Evolutionary conservation across 1,140 invertebrate species (phyloP), one percentile per base, ranked within the genome.

Genomic region (Bombus picipes): DNA sequence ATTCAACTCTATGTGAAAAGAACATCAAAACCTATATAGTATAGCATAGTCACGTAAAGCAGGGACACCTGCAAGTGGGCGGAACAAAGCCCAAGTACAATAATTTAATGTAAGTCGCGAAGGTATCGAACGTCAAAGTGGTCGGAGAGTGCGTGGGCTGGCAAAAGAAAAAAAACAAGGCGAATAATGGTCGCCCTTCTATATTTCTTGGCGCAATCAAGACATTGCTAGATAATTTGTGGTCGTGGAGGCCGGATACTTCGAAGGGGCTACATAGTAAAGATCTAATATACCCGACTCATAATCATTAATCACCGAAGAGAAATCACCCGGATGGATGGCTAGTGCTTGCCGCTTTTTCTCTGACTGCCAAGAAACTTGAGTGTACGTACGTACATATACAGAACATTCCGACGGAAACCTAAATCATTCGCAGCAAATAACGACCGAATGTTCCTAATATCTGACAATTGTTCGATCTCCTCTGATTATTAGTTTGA

Each of bases 291-390:
- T 93, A 94, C 92, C 90, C 88, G 87, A 90, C 92, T 94, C 93
- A 94, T 94, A 94, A 94, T 94, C 94, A 94, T 94, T 94, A 94
- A 94, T 94, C 94, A 94, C 94, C 79, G 62, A 66, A 90, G 91
- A 92, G 75, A 87, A 87, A 84, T 87, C 81, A 72, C 85, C 74
- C 39, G 62, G 81, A 25, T 28, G 32, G 53, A 62, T 37, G 47
- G 73, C 28, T 65, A 78, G 66, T 41, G 74, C 74, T 87, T 72
- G 65, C 82, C 72, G 80, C 66, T 70, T 87, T 79, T 74, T 66
- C 83, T 77, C 66, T 0, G 2, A 28, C 28, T 13, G 39, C 15
- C 32, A 62, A 76, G 53, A 59, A 83, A 62, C 47, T 32, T 5
- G 28, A 72, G 62, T 28, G 70, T 62, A 70, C 43, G 28, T 62